Percentiles rank a stretch among this genome's conserved stretches.
Conservation (phyloP, 2,113 vertebrate genomes). For the Platysternon megacephalum region DNA sequence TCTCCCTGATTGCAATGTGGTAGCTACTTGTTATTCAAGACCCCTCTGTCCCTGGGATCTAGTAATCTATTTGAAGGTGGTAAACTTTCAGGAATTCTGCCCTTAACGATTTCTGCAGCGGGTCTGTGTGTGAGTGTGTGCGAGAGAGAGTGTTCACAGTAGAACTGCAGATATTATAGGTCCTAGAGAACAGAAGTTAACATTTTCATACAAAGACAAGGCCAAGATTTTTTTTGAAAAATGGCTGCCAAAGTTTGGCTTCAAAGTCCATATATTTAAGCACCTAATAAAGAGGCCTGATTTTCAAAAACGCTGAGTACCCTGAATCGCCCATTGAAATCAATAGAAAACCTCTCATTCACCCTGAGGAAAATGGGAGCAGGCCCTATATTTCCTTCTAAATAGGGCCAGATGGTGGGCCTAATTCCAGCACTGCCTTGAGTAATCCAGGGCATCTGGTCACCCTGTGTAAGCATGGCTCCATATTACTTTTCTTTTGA, state of each 20-base stretch:
- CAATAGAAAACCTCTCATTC: background rate
- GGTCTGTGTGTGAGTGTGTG: background rate
- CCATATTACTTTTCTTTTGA: background rate
- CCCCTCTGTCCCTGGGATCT: conserved; percentile 39
- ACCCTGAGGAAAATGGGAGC: background rate
- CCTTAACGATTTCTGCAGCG: conserved; percentile 37
- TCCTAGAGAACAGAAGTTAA: background rate
- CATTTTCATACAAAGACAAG: background rate
- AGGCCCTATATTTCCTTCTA: conserved; percentile 15
- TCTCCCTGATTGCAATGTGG: background rate
- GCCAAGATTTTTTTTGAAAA: background rate
- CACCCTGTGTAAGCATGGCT: background rate
- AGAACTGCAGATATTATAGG: conserved; percentile 17
- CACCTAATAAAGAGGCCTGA: background rate
- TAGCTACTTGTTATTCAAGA: conserved; percentile 22
- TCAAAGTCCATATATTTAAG: background rate
- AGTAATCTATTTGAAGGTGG: conserved; percentile 58
- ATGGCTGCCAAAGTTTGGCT: background rate
- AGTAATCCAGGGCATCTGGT: conserved; percentile 33
- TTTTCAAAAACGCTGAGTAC: background rate
- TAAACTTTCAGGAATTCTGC: conserved; percentile 60
- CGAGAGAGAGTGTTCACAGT: background rate
- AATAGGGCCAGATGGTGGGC: background rate
- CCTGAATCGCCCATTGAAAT: background rate
- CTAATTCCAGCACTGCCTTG: conserved; percentile 18